Evolutionary conservation across 2,797 vertebrate species (phyloP).

Genomic region (Chiroxiphia lanceolata): DNA sequence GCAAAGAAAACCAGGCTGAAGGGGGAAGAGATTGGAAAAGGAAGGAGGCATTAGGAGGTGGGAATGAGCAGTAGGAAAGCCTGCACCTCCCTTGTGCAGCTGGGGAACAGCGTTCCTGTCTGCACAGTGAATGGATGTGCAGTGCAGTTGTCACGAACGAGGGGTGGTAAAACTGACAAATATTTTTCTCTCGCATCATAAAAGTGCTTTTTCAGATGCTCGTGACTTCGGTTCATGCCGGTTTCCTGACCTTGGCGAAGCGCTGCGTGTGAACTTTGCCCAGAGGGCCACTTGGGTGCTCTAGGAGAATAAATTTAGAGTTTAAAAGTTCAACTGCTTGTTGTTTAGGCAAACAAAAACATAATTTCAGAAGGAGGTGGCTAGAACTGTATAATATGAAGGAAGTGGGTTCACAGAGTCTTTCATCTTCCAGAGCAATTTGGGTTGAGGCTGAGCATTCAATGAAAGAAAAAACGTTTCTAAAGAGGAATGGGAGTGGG

Average conservation of each 20-base stretch:
- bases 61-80: neutral
- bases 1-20: neutral
- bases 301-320: neutral
- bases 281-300: neutral
- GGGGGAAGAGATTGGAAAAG: neutral
- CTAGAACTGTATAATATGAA: neutral
- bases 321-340: neutral
- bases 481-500: neutral
- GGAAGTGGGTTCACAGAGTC: neutral
- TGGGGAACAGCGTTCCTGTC: neutral
- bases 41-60: neutral
- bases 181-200: neutral
- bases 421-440: neutral
- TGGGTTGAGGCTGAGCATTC: neutral
- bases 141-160: neutral
- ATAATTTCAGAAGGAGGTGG: neutral
- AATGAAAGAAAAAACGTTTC: neutral
- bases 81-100: neutral
- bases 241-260: neutral
- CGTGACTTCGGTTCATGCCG: neutral
- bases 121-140: neutral
- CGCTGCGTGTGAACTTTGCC: neutral
- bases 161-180: neutral
- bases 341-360: neutral
- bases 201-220: neutral